A percentile compares a stretch with the other conserved stretches of the same genome.
Evolutionary conservation across 2,888 invertebrate species (phyloP).

Genomic region (Macroteleia sp.): DNA sequence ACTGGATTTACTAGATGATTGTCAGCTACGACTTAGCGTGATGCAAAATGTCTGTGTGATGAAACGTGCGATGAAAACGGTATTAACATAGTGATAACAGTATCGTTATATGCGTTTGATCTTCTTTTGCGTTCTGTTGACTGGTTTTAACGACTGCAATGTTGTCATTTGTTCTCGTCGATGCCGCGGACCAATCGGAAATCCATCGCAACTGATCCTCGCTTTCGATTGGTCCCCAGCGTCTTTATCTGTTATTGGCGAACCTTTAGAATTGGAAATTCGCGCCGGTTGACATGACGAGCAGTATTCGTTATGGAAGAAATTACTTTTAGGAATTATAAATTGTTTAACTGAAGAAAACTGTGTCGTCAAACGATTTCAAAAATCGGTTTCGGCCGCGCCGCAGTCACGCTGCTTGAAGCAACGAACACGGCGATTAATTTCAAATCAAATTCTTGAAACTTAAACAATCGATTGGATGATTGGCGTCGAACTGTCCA

Average conservation of each 20-base stretch:
- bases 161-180: conserved; percentile 36
- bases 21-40: conserved; percentile 36
- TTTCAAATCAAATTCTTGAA: conserved; percentile 6
- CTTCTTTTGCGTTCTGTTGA: conserved; percentile 43
- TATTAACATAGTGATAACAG: conserved; percentile 55
- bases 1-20: conserved; percentile 20
- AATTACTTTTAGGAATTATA: conserved; percentile 40
- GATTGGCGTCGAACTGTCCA: conserved; percentile 42
- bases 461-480: neutral
- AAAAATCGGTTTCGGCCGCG: conserved; percentile 19
- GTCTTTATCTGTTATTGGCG: conserved; percentile 22
- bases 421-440: neutral
- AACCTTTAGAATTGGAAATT: conserved; percentile 34
- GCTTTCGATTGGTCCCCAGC: neutral
- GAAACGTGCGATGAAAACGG: conserved; percentile 27
- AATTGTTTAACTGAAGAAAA: conserved; percentile 28
- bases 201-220: no score
- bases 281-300: conserved; percentile 33
- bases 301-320: conserved; percentile 48
- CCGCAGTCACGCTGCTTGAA: conserved; percentile 3
- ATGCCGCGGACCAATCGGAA: neutral
- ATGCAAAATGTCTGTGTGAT: conserved; percentile 40
- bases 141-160: conserved; percentile 44
- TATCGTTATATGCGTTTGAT: conserved; percentile 46
- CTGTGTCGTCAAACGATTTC: neutral